phyloP scores from a whole-genome alignment of 2,113 vertebrate genomes.

The Odocoileus virginianus region DNA sequence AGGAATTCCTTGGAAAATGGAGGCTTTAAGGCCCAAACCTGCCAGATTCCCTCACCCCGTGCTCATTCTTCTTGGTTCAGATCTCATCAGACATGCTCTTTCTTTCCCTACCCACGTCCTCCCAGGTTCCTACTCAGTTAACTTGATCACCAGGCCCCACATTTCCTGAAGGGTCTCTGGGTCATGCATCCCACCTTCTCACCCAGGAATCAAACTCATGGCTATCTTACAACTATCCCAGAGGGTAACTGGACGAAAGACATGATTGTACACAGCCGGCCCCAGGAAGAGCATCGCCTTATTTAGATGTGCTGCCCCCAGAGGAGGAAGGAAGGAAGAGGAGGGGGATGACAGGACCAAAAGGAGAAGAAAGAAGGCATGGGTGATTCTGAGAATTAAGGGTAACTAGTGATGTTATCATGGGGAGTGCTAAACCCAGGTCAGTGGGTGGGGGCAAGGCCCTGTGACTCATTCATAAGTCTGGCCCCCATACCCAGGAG shows the following conservation, averaged over 20 bases:
- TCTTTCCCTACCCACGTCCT: neutral
- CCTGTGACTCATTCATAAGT: conserved; percentile 43
- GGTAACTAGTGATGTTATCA: conserved; percentile 29
- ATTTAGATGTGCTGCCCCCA: conserved; percentile 30
- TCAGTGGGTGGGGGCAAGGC: conserved; percentile 52
- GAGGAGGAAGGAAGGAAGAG: conserved; percentile 37
- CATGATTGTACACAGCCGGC: neutral
- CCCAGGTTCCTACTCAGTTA: neutral
- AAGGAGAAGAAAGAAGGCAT: conserved; percentile 49
- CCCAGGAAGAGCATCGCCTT: neutral
- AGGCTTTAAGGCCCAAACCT: neutral
- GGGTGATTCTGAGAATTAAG: conserved; percentile 60
- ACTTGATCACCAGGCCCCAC: neutral
- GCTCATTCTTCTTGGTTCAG: neutral
- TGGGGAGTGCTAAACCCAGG: conserved; percentile 14
- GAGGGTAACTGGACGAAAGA: neutral
- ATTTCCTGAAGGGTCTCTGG: neutral
- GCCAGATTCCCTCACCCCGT: neutral
- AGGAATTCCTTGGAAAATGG: neutral
- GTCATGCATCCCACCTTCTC: neutral
- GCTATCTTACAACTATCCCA: neutral
- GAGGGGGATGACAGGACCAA: neutral
- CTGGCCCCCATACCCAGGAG: neutral
- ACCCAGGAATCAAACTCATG: neutral
- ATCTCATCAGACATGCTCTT: neutral